Conservation (phyloP, 1,140 invertebrate genomes). For the Aphelinus atriplicis region DNA sequence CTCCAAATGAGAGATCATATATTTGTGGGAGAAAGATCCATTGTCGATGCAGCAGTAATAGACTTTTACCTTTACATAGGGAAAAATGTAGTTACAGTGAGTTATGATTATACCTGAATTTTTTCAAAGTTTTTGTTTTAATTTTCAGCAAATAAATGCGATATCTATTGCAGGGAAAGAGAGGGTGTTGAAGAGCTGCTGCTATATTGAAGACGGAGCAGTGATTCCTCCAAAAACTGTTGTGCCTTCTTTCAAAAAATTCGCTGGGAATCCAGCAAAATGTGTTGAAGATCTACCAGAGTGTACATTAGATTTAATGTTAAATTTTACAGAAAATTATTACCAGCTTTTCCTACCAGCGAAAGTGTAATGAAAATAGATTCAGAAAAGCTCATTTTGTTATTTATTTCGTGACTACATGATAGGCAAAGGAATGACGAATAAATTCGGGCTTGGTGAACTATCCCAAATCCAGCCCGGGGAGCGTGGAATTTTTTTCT, state of each 20-base stretch:
- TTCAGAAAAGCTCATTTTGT: too few relatives aligned
- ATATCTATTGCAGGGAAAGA: slow-evolving; percentile 76
- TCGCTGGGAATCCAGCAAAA: slow-evolving; percentile 86
- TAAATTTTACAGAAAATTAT: slow-evolving; percentile 93
- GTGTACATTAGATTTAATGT: slow-evolving; percentile 92
- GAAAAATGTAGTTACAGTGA: slow-evolving; percentile 97
- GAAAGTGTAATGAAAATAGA: too few relatives aligned
- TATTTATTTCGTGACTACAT: slow-evolving; percentile 8
- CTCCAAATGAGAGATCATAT: slow-evolving; percentile 98
- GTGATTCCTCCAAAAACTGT: slow-evolving; percentile 97
- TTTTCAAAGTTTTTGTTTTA: too few relatives aligned
- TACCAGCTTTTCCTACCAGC: slow-evolving; percentile 93
- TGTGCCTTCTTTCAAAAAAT: slow-evolving; percentile 94
- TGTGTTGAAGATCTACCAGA: slow-evolving; percentile 87
- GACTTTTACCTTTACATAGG: slow-evolving; percentile 99
- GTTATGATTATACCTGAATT: slow-evolving; percentile 56
- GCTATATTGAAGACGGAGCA: slow-evolving; percentile 94
- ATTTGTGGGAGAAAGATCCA: slow-evolving; percentile 93
- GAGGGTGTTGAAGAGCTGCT: slow-evolving; percentile 97
- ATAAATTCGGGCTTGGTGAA: too few relatives aligned
- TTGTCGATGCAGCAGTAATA: slow-evolving; percentile 94
- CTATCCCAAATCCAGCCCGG: too few relatives aligned
- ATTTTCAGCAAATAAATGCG: too few relatives aligned
- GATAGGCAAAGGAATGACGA: too few relatives aligned
- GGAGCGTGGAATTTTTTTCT: too few relatives aligned